Conservation (phyloP, 2,888 invertebrate species). For the Ceramica pisi region DNA sequence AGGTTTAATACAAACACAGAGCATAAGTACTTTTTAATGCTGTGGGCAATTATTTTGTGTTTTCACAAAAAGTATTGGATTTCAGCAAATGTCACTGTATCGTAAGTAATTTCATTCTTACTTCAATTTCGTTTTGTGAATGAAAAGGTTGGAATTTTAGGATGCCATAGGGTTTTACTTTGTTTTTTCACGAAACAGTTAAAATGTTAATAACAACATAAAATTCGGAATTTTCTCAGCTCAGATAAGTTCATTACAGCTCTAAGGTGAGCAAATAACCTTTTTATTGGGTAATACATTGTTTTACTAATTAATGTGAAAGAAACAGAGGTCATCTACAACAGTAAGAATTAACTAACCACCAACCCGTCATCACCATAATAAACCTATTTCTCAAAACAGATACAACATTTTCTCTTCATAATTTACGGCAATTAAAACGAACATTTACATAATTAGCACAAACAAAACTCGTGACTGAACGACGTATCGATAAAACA, state of each 20-base stretch:
- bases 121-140: conserved; percentile 58
- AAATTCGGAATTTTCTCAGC: conserved; percentile 25
- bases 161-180: conserved; percentile 11
- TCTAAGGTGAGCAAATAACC: conserved; percentile 9
- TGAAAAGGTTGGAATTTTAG: conserved; percentile 47
- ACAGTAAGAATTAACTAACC: conserved; percentile 27
- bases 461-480: conserved; percentile 60
- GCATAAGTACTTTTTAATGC: conserved; percentile 56
- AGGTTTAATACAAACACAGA: conserved; percentile 61
- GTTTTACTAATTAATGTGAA: conserved; percentile 44
- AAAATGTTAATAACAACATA: conserved; percentile 37
- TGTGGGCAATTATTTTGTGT: conserved; percentile 56
- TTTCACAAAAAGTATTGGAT: conserved; percentile 44
- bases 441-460: conserved; percentile 64
- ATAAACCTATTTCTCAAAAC: conserved; percentile 53
- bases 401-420: conserved; percentile 59
- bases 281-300: conserved; percentile 33
- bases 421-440: conserved; percentile 66
- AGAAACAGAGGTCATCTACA: conserved; percentile 28
- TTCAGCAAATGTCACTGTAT: conserved; percentile 30
- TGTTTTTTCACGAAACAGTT: conserved; percentile 18
- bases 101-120: conserved; percentile 34
- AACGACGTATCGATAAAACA: conserved; percentile 64
- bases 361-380: conserved; percentile 5
- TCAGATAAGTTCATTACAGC: conserved; percentile 50